Evolutionary conservation across 2,888 invertebrate species (phyloP).

Genomic region (Alloscopus bannaensis): DNA sequence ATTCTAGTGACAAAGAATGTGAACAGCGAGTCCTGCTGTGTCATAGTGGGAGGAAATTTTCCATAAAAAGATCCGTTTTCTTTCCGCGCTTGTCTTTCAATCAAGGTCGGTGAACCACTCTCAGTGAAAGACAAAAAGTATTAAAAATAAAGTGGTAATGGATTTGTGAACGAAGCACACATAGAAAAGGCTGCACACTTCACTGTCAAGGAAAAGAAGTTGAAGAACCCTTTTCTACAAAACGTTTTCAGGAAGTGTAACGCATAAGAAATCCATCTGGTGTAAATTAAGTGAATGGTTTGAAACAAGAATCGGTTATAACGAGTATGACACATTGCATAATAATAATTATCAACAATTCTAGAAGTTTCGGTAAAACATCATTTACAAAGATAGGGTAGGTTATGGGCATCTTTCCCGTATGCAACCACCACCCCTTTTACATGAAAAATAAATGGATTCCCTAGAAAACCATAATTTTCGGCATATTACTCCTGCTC

Average conservation of each 20-base stretch:
- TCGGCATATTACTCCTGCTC: too few species aligned
- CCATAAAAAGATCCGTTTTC: slow-evolving; percentile 6
- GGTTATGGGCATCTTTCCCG: too few species aligned
- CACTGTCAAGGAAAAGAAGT: neutral
- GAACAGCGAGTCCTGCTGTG: neutral
- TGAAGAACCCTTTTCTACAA: slow-evolving; percentile 1
- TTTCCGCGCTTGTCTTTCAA: slow-evolving; percentile 15
- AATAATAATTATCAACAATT: neutral
- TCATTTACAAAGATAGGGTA: neutral
- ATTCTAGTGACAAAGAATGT: neutral
- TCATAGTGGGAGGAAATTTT: neutral
- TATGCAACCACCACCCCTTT: too few species aligned
- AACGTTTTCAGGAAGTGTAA: neutral
- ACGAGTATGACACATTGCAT: too few species aligned
- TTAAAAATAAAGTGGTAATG: neutral
- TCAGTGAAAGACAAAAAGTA: neutral
- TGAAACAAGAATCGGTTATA: slow-evolving; percentile 6
- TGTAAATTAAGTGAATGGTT: neutral
- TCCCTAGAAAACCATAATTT: too few species aligned
- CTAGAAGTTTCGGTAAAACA: neutral
- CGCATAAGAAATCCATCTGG: neutral
- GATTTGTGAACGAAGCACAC: neutral
- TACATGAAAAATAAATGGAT: too few species aligned
- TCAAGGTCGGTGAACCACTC: slow-evolving; percentile 32
- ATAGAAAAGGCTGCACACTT: neutral